phyloP scores from a whole-genome alignment of 2,797 vertebrate species.

The Lepus townsendii region DNA sequence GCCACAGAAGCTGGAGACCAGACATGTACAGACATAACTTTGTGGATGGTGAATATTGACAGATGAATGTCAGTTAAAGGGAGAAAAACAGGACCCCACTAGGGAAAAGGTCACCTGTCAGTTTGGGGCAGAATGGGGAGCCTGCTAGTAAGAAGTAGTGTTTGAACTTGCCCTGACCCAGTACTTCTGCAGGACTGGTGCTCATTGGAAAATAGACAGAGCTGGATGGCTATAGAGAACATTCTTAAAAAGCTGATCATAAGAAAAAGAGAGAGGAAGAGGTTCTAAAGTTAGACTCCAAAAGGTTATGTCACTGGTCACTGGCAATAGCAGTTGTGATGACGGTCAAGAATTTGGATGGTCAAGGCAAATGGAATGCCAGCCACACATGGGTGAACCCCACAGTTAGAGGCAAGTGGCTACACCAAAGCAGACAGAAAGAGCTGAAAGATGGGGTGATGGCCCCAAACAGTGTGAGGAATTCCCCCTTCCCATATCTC shows the following conservation, averaged over 20 bases:
- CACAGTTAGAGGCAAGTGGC: not conserved
- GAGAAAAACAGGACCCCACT: not conserved
- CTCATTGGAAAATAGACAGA: not conserved
- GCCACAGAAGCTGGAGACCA: not conserved
- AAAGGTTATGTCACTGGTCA: not conserved
- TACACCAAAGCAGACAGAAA: not conserved
- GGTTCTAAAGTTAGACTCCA: not conserved
- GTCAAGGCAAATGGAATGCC: not conserved
- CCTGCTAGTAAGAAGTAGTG: not conserved
- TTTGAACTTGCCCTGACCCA: not conserved
- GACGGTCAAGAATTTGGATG: not conserved
- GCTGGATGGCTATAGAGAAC: not conserved
- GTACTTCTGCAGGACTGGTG: not conserved
- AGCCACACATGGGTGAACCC: not conserved
- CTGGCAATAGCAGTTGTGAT: not conserved
- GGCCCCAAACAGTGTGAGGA: not conserved
- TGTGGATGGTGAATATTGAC: not conserved
- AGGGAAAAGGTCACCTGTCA: not conserved
- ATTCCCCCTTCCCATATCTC: not conserved
- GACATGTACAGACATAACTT: not conserved
- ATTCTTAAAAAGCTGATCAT: not conserved
- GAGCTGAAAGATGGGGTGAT: not conserved
- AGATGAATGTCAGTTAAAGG: not conserved
- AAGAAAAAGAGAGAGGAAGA: not conserved
- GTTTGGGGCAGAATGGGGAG: not conserved